These are phyloP conservation scores for Aphaenogaster ashmeadi DNA, from an alignment of 1,140 invertebrate species.

Conservation along the genomic window DNA sequence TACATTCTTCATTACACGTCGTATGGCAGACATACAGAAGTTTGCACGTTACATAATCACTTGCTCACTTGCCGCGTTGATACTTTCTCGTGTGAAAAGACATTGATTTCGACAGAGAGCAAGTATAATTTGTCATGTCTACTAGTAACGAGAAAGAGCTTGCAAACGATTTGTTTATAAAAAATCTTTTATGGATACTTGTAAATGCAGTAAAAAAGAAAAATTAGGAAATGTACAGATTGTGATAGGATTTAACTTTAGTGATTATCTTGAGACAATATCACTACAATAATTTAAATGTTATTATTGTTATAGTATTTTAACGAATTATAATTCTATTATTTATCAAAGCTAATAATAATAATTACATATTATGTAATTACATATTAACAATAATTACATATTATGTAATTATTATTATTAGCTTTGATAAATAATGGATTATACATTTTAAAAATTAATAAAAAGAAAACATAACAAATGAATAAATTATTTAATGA, in stretches of 20 bases:
- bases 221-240: neutral
- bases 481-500: neutral
- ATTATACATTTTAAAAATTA: neutral
- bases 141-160: neutral
- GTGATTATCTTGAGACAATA: neutral
- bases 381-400: neutral
- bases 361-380: neutral
- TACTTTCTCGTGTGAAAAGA: constrained; percentile 15
- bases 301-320: neutral
- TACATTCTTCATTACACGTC: constrained; percentile 7
- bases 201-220: neutral
- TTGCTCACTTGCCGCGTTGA: neutral
- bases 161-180: neutral
- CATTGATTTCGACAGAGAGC: constrained; percentile 28
- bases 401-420: neutral
- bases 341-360: neutral
- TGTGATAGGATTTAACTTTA: neutral
- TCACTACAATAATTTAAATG: neutral
- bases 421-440: too few relatives aligned
- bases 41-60: constrained; percentile 40
- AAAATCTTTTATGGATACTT: neutral
- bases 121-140: constrained; percentile 35
- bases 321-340: neutral
- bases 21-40: neutral
- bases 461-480: neutral